Base-by-base conservation (phyloP, 2,888 invertebrate genomes). In the Drosophila siamana region DNA sequence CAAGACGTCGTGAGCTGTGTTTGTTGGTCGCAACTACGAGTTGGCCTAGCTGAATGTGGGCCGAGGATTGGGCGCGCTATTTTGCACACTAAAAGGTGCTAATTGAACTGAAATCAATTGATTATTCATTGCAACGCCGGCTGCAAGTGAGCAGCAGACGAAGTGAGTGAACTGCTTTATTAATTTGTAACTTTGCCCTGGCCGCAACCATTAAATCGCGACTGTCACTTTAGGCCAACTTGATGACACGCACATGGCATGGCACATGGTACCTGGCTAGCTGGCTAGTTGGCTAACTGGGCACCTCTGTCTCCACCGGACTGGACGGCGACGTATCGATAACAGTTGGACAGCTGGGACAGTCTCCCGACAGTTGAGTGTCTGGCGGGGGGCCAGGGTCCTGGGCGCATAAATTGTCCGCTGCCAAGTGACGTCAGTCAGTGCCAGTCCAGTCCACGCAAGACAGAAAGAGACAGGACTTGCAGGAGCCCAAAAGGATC, bases 161-260 rank as follows among this genome's bases (percentile, higher is more conserved):
- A 66, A 64, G 43, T 41, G 41, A 22, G 24, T 47, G 67, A 48
- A 61, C 63, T 70, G 77, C 73, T 69, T 80, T 89, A 89, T 88
- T 89, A 90, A 88, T 90, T 89, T 90, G 89, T 89, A 87, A 89
- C 84, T 69, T 78, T 80, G 75, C 75, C 54, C 63, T 54, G 67
- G 59, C 69, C 76, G 68, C 68, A 74, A 83, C 90, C 91, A 90
- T 91, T 91, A 91, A 90, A 91, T 90, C 90, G 90, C 89, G 89
- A 90, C 89, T 91, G 90, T 90, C 90, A 90, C 90, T 91, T 90
- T 84, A 90, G 85, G 87, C 87, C 91, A 86, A 90, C 84, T 89
- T 89, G 91, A 91, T 91, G 91, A 91, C 90, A 90, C 91, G 90
- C 91, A 91, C 91, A 90, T 74, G 82, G 63, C n/a, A n/a, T 52